These are phyloP conservation scores for Coracias cyanogaster DNA, from an alignment of 2,797 vertebrate genomes.

Conservation along the genomic window DNA sequence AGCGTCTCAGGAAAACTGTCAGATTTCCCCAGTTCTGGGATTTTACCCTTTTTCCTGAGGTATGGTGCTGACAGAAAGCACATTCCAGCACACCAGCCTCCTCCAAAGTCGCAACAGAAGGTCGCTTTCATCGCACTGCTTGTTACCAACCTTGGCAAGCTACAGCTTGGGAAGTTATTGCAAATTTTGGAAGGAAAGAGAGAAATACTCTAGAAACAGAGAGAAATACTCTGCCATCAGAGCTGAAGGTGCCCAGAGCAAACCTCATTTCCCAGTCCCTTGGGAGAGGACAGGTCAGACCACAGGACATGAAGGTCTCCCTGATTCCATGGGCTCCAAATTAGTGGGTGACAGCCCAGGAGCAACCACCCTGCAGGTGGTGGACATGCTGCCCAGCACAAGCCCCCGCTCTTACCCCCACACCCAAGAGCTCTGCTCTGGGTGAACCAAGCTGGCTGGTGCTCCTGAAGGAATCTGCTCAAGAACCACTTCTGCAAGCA, in stretches of 20 bases:
- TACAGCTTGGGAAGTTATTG: neutral
- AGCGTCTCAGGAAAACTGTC: neutral
- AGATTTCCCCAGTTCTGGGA: neutral
- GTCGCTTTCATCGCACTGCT: neutral
- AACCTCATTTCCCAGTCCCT: neutral
- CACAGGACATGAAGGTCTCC: neutral
- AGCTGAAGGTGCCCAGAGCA: neutral
- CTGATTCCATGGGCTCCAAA: fast-evolving
- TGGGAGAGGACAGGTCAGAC: neutral
- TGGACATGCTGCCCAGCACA: fast-evolving
- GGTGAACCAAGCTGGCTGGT: neutral
- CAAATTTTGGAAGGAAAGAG: neutral
- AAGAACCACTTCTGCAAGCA: fast-evolving
- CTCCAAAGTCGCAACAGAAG: neutral
- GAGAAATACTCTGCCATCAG: neutral
- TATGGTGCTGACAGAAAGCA: neutral
- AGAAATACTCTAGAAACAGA: neutral
- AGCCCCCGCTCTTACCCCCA: neutral
- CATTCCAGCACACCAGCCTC: fast-evolving
- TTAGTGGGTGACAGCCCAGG: neutral
- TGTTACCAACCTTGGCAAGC: neutral
- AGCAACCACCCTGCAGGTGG: fast-evolving
- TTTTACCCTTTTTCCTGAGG: neutral
- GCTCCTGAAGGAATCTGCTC: neutral
- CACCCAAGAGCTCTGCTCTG: neutral